Base-by-base conservation (phyloP, 2,888 invertebrate species). In the Homarus gammarus region DNA sequence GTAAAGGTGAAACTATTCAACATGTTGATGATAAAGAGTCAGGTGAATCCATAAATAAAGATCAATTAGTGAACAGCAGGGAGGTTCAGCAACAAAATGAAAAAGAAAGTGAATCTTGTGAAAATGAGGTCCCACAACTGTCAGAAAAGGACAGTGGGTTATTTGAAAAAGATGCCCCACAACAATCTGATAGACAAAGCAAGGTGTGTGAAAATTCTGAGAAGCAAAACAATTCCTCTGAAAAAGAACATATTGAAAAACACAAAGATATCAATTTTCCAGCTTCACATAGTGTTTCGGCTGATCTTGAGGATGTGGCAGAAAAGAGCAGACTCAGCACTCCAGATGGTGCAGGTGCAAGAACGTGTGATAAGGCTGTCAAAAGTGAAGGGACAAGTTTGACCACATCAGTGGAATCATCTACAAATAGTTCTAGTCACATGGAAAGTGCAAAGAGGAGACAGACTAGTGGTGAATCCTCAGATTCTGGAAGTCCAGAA, bases 351-450 rank as follows among this genome's bases (percentile, higher is more conserved):
- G 27, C 27, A 5, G 0, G 5, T 3, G n/a, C 27, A 64, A 64
- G 64, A 27, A 64, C 64, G n/a, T 64, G 64, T 64, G 64, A 64
- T 27, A 5, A 3, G 27, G 27, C 6, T 27, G 12, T 27, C 22
- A 64, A 64, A 27, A 8, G 64, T 64, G 27, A 27, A 22, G 64
- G n/a, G 64, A 3, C 27, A 6, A 27, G 12, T 64, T 64, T 27
- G 6, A 27, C 64, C 5, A 5, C 64, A 64, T 6, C 22, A 27
- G 27, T 12, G 27, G 10, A 1, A 5, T 64, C 22, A 22, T 22
- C 27, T 64, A 64, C 64, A 64, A 27, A 64, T 78, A 72, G 73
- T 84, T 84, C 84, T 84, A 84, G 84, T 84, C 84, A 51, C 73
- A 36, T 49, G 8, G 33, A 73, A 44, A 72, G 56, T 84, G 72